Percentiles rank a stretch among this genome's conserved stretches.
Conservation (phyloP, 2,888 invertebrate species). For the Epinotia ramella region DNA sequence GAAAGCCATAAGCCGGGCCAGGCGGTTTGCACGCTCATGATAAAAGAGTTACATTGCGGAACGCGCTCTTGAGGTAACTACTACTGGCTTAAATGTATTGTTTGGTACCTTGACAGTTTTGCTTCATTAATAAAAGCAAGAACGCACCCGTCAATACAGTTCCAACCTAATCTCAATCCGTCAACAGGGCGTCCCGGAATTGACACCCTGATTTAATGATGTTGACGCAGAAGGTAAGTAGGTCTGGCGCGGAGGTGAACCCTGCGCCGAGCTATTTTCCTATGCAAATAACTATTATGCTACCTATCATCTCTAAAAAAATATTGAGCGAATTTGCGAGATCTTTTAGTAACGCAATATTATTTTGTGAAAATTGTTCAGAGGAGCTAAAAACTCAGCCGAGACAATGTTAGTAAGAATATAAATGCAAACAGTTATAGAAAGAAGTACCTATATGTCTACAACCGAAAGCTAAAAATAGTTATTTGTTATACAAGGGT, state of each 20-base stretch:
- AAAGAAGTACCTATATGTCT: not conserved
- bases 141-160: not conserved
- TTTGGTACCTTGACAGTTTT: not conserved
- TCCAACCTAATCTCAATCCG: not conserved
- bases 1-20: not conserved
- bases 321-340: slow-evolving; percentile 1
- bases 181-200: too few relatives aligned
- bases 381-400: not conserved
- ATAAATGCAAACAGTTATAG: not conserved
- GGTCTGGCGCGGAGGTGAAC: not conserved
- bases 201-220: slow-evolving; percentile 23
- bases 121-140: not conserved
- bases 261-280: slow-evolving; percentile 19
- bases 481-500: too few relatives aligned
- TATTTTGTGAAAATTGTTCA: not conserved
- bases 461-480: not conserved
- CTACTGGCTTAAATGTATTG: not conserved
- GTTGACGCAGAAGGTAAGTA: slow-evolving; percentile 24
- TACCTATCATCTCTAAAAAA: slow-evolving; percentile 12
- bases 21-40: not conserved
- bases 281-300: slow-evolving; percentile 30
- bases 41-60: too few relatives aligned
- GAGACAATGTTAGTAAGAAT: not conserved
- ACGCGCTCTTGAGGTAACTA: too few relatives aligned
- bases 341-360: not conserved